Base-by-base conservation (phyloP, 2,888 invertebrate genomes). In the Anaspis maculata region DNA sequence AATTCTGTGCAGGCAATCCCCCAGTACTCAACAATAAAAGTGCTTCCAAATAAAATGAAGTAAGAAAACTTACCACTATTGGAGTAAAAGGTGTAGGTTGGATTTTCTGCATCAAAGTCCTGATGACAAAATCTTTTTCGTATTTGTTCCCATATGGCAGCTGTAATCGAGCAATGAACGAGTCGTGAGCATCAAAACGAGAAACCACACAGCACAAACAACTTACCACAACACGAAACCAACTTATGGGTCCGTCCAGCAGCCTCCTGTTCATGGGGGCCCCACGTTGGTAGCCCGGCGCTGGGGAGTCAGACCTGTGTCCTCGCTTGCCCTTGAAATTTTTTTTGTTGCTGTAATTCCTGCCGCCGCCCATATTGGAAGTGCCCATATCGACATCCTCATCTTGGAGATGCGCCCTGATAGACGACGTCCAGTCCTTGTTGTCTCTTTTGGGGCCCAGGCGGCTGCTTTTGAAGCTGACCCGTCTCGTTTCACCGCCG, bases 81-180 rank as follows among this genome's bases (percentile, higher is more conserved):
- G n/a, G n/a, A n/a, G n/a, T n/a, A n/a, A n/a, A n/a, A n/a, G n/a
- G n/a, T n/a, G n/a, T n/a, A n/a, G 86, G 85, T 2, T 76, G 67
- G 10, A 85, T 62, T 30, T 70, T 72, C 15, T 72, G 73, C 7
- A 75, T 54, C 1, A 87, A 60, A 11, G 74, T 68, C 40, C 73
- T 72, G 19, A 82, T 48, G 3, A 87, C 52, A 15, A 75, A 76
- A 22, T 77, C 74, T 58, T 83, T 85, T 4, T 79, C 77, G 61
- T 83, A 84, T 60, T 82, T 83, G 4, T 77, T 76, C 10, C 84
- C 86, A 61, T 74, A 76, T 3, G 80, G 81, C 47, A 87, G 70
- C 64, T 66, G 28, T 48, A 49, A 42, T 48, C n/a, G n/a, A n/a
- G n/a, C n/a, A n/a, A n/a, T n/a, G n/a, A n/a, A n/a, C n/a, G n/a